Conservation (phyloP, 2,797 vertebrate genomes). For the Anolis apletophallus region DNA sequence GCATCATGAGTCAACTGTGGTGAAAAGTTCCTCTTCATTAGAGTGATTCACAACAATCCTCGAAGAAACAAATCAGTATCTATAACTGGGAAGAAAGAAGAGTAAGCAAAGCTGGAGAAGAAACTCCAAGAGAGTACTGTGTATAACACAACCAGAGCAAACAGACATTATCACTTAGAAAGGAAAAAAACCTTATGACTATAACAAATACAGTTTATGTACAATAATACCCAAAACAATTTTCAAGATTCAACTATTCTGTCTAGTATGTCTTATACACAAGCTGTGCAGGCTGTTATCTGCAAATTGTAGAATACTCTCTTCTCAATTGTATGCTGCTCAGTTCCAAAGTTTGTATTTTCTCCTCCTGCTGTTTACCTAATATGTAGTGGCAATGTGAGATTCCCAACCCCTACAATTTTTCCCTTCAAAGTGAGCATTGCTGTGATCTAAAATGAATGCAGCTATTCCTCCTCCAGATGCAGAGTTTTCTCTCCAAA, state of each 20-base stretch:
- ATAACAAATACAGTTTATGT: too few species aligned
- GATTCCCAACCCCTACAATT: neutral
- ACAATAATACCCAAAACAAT: neutral
- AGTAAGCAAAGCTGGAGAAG: neutral
- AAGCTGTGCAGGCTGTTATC: neutral
- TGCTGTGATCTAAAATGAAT: slow-evolving; percentile 13
- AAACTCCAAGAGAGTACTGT: neutral
- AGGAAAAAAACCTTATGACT: neutral
- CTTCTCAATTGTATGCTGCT: neutral
- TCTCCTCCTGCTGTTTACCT: neutral
- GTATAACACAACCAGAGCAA: neutral
- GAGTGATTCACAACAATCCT: neutral
- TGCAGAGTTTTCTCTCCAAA: neutral
- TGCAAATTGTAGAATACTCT: neutral
- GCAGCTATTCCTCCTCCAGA: neutral
- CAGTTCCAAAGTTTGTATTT: neutral
- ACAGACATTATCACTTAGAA: neutral
- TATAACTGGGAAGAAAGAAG: neutral
- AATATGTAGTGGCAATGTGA: neutral
- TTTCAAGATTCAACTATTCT: neutral
- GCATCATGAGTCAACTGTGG: neutral
- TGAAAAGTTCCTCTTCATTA: neutral
- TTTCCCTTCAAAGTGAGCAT: neutral
- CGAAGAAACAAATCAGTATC: neutral
- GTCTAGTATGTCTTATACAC: neutral